Percentiles rank a stretch among this genome's conserved stretches.
Conservation (phyloP, 2,888 invertebrate genomes). For the Julus scanicus region DNA sequence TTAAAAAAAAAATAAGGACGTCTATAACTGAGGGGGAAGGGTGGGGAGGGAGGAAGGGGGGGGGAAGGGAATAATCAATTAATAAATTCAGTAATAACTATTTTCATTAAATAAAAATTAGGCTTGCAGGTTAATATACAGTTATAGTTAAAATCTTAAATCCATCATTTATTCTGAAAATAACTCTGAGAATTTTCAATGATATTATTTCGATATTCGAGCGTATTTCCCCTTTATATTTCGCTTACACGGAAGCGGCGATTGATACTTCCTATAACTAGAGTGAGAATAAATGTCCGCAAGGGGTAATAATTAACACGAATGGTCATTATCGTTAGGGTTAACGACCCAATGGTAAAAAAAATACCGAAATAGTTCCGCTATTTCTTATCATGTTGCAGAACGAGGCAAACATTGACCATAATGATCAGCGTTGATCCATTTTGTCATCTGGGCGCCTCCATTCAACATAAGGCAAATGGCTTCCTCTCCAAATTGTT, state of each 20-base stretch:
- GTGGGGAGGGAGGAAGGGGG: too few relatives aligned
- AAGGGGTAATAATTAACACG: conserved; percentile 1
- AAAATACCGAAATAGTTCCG: neutral
- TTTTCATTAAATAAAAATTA: too few relatives aligned
- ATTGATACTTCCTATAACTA: neutral
- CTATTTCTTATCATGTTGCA: conserved; percentile 17
- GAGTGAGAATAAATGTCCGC: neutral
- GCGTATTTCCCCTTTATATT: neutral
- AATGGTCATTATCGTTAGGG: conserved; percentile 40
- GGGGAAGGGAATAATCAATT: too few relatives aligned
- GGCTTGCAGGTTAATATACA: too few relatives aligned
- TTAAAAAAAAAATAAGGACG: too few relatives aligned
- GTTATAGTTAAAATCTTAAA: too few relatives aligned
- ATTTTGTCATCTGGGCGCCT: conserved; percentile 44
- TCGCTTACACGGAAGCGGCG: neutral
- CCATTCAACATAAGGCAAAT: neutral
- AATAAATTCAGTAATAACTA: too few relatives aligned
- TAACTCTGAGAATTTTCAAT: too few relatives aligned
- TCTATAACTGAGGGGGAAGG: too few relatives aligned
- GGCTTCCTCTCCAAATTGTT: conserved; percentile 39
- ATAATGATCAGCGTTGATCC: conserved; percentile 48
- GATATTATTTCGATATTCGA: neutral
- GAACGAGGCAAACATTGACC: neutral
- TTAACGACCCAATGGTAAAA: conserved; percentile 7
- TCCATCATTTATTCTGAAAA: too few relatives aligned